These are phyloP conservation scores for Cremastobaeus sp. DNA, from an alignment of 2,888 invertebrate species.

Conservation along the genomic window DNA sequence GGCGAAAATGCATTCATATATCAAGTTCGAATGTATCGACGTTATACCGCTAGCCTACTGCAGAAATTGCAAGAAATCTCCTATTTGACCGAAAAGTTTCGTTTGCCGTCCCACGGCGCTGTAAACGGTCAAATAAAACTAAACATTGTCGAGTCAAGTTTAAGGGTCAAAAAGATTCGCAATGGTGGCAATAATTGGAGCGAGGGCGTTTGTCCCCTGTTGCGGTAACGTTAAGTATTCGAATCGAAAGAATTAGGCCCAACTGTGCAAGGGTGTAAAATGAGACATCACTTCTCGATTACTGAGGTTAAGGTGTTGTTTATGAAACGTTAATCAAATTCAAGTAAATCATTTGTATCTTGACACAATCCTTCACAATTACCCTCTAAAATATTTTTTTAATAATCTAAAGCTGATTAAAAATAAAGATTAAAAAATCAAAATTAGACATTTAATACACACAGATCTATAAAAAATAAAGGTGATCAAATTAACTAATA, in stretches of 20 bases:
- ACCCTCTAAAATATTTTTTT: too few relatives aligned
- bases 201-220: conserved; percentile 70
- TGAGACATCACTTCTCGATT: conserved; percentile 66
- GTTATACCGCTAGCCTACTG: not conserved
- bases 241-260: conserved; percentile 61
- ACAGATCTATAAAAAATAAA: too few relatives aligned
- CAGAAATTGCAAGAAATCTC: not conserved
- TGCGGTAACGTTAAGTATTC: conserved; percentile 68
- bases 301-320: conserved; percentile 70
- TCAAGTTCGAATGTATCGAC: conserved; percentile 22
- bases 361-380: too few relatives aligned
- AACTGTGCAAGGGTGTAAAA: conserved; percentile 49
- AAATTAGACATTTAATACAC: too few relatives aligned
- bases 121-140: conserved; percentile 17
- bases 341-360: too few relatives aligned
- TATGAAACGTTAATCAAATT: too few relatives aligned
- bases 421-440: too few relatives aligned
- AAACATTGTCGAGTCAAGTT: conserved; percentile 12
- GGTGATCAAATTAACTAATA: too few relatives aligned
- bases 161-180: conserved; percentile 43
- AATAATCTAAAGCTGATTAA: too few relatives aligned
- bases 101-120: not conserved
- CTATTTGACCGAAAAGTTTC: not conserved
- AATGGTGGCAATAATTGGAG: conserved; percentile 69
- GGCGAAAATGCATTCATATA: conserved; percentile 14